A percentile compares a stretch with the other conserved stretches of the same genome.
Evolutionary conservation across 1,140 invertebrate species (phyloP).

Genomic region (Leptinotarsa lineolata): DNA sequence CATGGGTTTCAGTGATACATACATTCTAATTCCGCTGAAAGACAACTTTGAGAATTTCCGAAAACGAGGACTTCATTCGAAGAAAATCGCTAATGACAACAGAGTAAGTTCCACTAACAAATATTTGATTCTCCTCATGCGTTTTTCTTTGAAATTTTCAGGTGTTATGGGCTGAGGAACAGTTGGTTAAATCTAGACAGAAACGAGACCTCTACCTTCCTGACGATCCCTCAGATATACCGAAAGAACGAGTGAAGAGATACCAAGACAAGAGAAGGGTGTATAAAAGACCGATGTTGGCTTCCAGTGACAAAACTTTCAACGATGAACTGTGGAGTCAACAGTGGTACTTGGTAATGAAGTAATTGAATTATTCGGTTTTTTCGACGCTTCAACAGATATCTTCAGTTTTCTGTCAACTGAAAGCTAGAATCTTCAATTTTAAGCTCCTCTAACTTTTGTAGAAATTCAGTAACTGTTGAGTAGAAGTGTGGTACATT

Average conservation of each 20-base stretch:
- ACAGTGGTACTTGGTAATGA: constrained; percentile 90
- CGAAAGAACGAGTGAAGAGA: constrained; percentile 38
- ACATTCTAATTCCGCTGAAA: constrained; percentile 59
- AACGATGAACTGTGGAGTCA: constrained; percentile 86
- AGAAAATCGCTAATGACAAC: constrained; percentile 51
- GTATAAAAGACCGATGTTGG: constrained; percentile 22
- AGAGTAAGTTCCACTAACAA: constrained; percentile 52
- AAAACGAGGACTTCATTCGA: constrained; percentile 51
- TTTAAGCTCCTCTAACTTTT: too few species aligned
- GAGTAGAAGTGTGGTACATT: too few species aligned
- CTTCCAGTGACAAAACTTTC: constrained; percentile 58
- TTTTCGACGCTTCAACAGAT: too few species aligned
- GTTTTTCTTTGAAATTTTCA: constrained; percentile 43
- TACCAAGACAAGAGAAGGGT: constrained; percentile 22
- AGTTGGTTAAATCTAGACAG: constrained; percentile 63
- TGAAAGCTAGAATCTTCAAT: too few species aligned
- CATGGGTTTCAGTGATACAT: constrained; percentile 62
- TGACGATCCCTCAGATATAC: constrained; percentile 36
- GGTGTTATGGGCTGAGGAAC: constrained; percentile 75
- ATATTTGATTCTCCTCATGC: not conserved
- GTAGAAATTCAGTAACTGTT: too few species aligned
- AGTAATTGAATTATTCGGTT: not conserved
- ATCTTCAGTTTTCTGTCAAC: too few species aligned
- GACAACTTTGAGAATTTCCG: constrained; percentile 51
- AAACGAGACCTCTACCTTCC: constrained; percentile 64